phyloP scores from a whole-genome alignment of 2,113 vertebrate species.

The Prietella phreatophila region DNA sequence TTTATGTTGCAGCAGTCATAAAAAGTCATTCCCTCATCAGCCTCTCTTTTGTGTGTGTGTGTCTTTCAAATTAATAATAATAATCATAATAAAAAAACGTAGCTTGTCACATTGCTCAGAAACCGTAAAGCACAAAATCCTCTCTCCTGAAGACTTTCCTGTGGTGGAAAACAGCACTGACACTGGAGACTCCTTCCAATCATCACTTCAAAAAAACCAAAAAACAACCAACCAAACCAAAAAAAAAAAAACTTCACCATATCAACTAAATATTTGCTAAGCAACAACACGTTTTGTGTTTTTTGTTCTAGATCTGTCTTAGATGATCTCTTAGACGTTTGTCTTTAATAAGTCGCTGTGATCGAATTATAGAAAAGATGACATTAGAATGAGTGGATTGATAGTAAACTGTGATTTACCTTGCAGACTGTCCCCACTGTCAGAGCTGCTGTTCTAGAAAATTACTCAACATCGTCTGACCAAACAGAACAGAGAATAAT shows the following conservation, averaged over 20 bases:
- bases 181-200: neutral
- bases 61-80: no score
- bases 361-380: neutral
- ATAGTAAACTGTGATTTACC: neutral
- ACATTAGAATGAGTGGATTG: neutral
- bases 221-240: no score
- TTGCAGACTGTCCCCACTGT: neutral
- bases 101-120: neutral
- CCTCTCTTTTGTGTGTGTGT: neutral
- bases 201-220: neutral
- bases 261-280: neutral
- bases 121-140: neutral
- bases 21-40: neutral
- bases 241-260: neutral
- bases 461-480: neutral
- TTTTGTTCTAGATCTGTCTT: no score
- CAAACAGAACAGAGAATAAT: slow-evolving; percentile 39
- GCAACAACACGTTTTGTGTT: no score
- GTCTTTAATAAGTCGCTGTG: neutral
- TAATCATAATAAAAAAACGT: neutral
- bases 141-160: neutral
- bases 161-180: neutral
- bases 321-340: neutral
- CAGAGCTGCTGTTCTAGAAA: neutral
- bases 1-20: neutral